Percentiles rank a stretch among this genome's conserved stretches.
Evolutionary conservation across 1,140 invertebrate genomes (phyloP).

Genomic region (Pectinophora gossypiella): DNA sequence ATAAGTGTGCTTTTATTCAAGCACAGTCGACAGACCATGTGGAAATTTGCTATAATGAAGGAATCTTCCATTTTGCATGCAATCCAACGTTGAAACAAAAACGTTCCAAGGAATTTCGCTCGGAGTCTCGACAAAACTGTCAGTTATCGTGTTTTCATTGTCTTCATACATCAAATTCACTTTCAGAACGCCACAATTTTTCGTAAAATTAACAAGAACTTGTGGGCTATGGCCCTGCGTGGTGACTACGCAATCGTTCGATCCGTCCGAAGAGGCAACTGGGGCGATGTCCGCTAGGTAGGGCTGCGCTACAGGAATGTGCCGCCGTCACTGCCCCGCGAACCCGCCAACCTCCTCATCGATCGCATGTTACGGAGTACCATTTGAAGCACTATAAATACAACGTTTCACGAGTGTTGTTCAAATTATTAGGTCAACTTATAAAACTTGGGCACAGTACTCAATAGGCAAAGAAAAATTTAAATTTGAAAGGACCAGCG

Average conservation of each 20-base stretch:
- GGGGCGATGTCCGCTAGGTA: slow-evolving; percentile 61
- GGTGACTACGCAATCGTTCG: slow-evolving; percentile 65
- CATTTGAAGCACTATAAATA: too few species aligned
- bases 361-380: too few species aligned
- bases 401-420: too few species aligned
- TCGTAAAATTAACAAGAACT: slow-evolving; percentile 9
- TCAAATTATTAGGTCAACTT: too few species aligned
- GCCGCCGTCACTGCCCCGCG: slow-evolving; percentile 22
- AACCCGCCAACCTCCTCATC: slow-evolving; percentile 20
- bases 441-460: too few species aligned
- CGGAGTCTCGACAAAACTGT: background rate
- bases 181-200: background rate
- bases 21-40: slow-evolving; percentile 76
- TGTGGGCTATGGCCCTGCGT: slow-evolving; percentile 38
- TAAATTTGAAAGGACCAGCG: slow-evolving; percentile 47
- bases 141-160: background rate
- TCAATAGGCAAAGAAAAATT: slow-evolving; percentile 23
- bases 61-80: slow-evolving; percentile 71
- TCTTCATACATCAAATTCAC: background rate
- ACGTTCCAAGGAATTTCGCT: background rate
- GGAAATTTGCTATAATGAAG: slow-evolving; percentile 72
- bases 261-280: slow-evolving; percentile 57
- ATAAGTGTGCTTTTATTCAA: slow-evolving; percentile 75
- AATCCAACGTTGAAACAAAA: background rate
- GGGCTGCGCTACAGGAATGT: slow-evolving; percentile 65